phyloP scores from a whole-genome alignment of 2,113 vertebrate species.

The Coryphaenoides rupestris region DNA sequence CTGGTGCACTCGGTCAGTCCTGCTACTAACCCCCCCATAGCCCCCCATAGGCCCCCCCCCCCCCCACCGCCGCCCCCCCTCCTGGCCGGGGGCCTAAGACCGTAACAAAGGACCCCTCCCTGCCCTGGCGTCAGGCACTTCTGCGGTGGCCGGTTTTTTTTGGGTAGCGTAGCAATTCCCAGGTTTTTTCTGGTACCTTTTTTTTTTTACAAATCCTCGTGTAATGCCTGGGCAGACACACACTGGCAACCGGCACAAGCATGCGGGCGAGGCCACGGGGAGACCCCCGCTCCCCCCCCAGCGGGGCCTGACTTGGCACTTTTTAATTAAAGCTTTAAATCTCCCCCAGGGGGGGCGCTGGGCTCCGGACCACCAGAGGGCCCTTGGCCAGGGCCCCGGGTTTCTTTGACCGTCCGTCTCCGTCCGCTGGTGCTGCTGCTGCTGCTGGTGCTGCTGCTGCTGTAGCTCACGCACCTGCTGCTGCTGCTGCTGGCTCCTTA shows the following conservation, averaged over 20 bases:
- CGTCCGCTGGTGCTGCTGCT: too few species aligned
- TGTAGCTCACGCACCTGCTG: slow-evolving; percentile 42
- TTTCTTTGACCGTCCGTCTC: too few species aligned
- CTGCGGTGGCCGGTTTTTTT: slow-evolving; percentile 30
- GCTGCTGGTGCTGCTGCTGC: slow-evolving; percentile 8
- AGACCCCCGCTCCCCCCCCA: slow-evolving; percentile 33
- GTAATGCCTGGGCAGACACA: slow-evolving; percentile 73
- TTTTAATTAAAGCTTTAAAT: slow-evolving; percentile 73
- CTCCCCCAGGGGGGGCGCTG: slow-evolving; percentile 32
- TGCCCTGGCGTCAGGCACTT: slow-evolving; percentile 37
- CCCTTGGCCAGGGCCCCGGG: too few species aligned
- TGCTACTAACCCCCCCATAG: too few species aligned
- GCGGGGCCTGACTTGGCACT: slow-evolving; percentile 65
- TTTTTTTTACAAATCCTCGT: slow-evolving; percentile 62
- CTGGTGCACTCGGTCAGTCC: slow-evolving; percentile 35
- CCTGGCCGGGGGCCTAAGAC: slow-evolving; percentile 12
- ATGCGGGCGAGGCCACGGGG: slow-evolving; percentile 64
- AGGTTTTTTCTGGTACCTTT: too few species aligned
- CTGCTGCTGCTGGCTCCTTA: background rate
- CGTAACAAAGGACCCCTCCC: slow-evolving; percentile 65
- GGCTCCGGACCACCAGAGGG: slow-evolving; percentile 28
- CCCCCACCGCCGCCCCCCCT: too few species aligned
- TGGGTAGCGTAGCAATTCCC: slow-evolving; percentile 59
- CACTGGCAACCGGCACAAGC: slow-evolving; percentile 72
- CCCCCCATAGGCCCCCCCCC: slow-evolving; percentile 24